Conservation (phyloP, 2,113 vertebrate genomes). For the Leucoraja erinaceus region DNA sequence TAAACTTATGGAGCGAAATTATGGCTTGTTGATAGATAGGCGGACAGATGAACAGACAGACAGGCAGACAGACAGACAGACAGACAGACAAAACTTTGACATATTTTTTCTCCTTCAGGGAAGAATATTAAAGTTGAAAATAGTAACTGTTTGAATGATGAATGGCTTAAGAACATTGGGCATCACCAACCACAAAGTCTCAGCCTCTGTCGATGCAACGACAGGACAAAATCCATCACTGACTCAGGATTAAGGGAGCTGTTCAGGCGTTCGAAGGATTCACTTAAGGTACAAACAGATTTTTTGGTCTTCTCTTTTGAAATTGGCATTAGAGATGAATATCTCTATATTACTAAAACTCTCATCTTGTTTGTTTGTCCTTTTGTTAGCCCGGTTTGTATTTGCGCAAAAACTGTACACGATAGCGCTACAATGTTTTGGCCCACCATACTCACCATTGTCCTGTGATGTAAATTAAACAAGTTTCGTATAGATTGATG, state of each 20-base stretch:
- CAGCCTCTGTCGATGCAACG: constrained; percentile 47
- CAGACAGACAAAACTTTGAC: background rate
- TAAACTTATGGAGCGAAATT: background rate
- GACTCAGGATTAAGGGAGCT: constrained; percentile 45
- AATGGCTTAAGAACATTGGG: constrained; percentile 44
- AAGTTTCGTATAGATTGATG: too few relatives aligned
- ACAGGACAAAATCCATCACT: constrained; percentile 41
- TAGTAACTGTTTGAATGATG: constrained; percentile 45
- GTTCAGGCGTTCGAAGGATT: constrained; percentile 48
- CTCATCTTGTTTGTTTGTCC: too few relatives aligned
- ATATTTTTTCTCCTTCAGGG: constrained; percentile 47
- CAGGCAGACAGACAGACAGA: too few relatives aligned
- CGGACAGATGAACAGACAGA: too few relatives aligned
- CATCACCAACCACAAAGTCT: constrained; percentile 43
- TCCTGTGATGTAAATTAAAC: too few relatives aligned
- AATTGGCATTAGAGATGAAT: too few relatives aligned
- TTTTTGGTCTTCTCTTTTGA: background rate
- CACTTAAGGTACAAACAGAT: constrained; percentile 48
- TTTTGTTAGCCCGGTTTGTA: too few relatives aligned
- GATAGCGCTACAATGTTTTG: too few relatives aligned
- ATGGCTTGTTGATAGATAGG: too few relatives aligned
- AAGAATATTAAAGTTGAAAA: constrained; percentile 48
- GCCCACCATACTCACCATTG: too few relatives aligned
- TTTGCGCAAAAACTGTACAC: too few relatives aligned
- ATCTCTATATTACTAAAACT: too few relatives aligned